These are phyloP conservation scores for Drosophila pseudoobscura DNA, from an alignment of 1,140 invertebrate genomes.

Conservation along the genomic window DNA sequence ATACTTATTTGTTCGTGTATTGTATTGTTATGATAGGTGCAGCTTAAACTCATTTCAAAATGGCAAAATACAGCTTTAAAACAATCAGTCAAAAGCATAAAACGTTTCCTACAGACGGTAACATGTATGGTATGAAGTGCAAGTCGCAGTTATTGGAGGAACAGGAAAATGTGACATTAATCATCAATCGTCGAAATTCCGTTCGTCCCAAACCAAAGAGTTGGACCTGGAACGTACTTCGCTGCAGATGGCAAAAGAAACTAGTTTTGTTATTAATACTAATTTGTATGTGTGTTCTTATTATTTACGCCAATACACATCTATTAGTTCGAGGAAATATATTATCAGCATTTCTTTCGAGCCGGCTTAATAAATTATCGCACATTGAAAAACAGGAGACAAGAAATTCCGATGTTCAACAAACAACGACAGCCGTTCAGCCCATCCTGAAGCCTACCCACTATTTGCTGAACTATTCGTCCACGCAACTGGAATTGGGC, in stretches of 20 bases:
- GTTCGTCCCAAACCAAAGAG: slow-evolving; percentile 53
- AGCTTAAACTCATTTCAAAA: slow-evolving; percentile 44
- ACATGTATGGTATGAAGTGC: slow-evolving; percentile 62
- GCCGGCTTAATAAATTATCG: slow-evolving; percentile 44
- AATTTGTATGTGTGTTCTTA: slow-evolving; percentile 64
- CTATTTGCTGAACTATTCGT: slow-evolving; percentile 63
- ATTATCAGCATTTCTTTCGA: slow-evolving; percentile 63
- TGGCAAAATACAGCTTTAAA: slow-evolving; percentile 67
- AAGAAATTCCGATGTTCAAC: slow-evolving; percentile 34
- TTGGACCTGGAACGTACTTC: slow-evolving; percentile 50
- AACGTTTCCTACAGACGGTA: slow-evolving; percentile 64
- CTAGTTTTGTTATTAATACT: slow-evolving; percentile 61
- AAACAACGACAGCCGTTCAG: slow-evolving; percentile 27
- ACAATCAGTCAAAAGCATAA: slow-evolving; percentile 71
- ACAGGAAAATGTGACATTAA: slow-evolving; percentile 67
- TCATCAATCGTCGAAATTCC: slow-evolving; percentile 59
- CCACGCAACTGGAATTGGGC: slow-evolving; percentile 48
- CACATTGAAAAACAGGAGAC: slow-evolving; percentile 44
- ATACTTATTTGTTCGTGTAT: slow-evolving; percentile 17
- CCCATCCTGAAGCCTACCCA: slow-evolving; percentile 56
- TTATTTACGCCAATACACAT: slow-evolving; percentile 71
- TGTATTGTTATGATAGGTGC: slow-evolving; percentile 44
- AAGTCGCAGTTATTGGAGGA: slow-evolving; percentile 71
- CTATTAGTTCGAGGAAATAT: slow-evolving; percentile 66
- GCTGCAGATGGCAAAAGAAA: slow-evolving; percentile 72